Percentiles rank a stretch among this genome's conserved stretches.
Conservation (phyloP, 1,140 invertebrate genomes). For the Lasaia peninsularis region DNA sequence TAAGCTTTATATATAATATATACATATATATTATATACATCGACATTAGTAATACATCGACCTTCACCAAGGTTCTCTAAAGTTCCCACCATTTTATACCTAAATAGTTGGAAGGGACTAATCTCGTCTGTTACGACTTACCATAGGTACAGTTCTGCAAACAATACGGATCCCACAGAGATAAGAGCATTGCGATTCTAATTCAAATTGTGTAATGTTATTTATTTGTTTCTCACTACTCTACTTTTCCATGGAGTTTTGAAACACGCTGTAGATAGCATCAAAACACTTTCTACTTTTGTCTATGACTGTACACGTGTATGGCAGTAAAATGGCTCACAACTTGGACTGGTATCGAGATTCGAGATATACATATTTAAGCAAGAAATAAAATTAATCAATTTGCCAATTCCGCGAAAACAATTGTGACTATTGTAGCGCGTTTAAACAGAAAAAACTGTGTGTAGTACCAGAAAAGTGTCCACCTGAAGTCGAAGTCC, state of each 20-base stretch:
- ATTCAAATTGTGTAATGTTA: background rate
- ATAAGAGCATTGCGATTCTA: background rate
- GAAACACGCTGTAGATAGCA: background rate
- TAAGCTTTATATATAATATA: too few species aligned
- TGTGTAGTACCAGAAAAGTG: too few species aligned
- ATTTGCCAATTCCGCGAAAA: too few species aligned
- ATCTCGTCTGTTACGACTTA: background rate
- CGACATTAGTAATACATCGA: too few species aligned
- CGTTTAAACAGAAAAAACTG: too few species aligned
- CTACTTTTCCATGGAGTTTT: conserved; percentile 3
- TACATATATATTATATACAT: too few species aligned
- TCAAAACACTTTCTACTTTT: background rate
- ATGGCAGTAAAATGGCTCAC: background rate
- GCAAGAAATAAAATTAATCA: too few species aligned
- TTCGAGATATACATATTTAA: too few species aligned
- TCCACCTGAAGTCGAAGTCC: too few species aligned
- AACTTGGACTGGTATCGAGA: too few species aligned
- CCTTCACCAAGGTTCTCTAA: too few species aligned
- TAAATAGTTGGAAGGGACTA: background rate
- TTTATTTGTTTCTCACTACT: conserved; percentile 10
- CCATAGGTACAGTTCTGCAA: conserved; percentile 6
- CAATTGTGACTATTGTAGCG: too few species aligned
- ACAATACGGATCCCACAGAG: conserved; percentile 6
- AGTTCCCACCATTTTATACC: background rate
- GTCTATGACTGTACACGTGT: background rate